phyloP scores from a whole-genome alignment of 2,888 invertebrate genomes.

The Heliconius sara region DNA sequence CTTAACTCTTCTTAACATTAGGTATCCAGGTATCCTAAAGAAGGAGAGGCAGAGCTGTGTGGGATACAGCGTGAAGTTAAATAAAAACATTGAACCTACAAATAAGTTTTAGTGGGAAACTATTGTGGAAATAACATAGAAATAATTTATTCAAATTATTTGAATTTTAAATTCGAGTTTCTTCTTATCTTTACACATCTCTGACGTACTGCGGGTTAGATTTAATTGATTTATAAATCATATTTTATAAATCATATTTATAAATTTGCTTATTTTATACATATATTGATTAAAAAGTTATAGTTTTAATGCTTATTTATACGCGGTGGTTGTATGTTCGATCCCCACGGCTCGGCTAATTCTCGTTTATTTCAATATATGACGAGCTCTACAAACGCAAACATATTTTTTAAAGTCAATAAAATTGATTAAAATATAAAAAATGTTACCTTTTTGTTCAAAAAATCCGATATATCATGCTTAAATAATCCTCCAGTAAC shows the following conservation, averaged over 20 bases:
- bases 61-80: too few species aligned
- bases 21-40: too few species aligned
- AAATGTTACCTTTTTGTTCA: not conserved
- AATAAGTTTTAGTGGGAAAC: not conserved
- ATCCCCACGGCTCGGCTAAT: too few species aligned
- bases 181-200: not conserved
- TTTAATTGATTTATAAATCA: not conserved
- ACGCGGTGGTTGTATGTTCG: too few species aligned
- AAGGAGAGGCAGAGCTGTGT: too few species aligned
- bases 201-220: not conserved
- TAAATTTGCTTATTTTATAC: not conserved
- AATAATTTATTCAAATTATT: slow-evolving; percentile 1
- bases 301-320: too few species aligned
- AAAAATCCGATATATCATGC: slow-evolving; percentile 6
- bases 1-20: too few species aligned
- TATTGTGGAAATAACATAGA: not conserved
- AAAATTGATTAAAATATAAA: not conserved
- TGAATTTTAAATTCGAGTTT: not conserved
- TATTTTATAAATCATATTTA: not conserved
- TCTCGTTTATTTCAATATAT: not conserved
- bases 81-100: not conserved
- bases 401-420: not conserved
- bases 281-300: too few species aligned
- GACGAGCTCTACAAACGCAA: not conserved
- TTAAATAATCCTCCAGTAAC: not conserved